phyloP scores from a whole-genome alignment of 2,888 invertebrate species.

The Cerastis rubricosa region DNA sequence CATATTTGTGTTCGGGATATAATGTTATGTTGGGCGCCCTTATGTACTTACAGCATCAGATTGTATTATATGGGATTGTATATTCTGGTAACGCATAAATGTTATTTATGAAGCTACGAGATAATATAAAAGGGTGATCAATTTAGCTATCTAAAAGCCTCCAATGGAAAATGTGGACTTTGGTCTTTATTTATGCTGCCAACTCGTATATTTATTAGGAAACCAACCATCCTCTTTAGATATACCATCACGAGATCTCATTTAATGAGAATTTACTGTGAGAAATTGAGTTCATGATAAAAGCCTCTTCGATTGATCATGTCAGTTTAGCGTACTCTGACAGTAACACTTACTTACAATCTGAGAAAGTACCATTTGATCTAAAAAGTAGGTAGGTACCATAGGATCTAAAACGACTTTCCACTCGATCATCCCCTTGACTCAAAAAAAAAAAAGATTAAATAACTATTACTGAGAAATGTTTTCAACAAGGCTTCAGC shows the following conservation, averaged over 20 bases:
- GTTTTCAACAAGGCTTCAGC: background rate
- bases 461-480: background rate
- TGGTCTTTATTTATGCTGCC: slow-evolving; percentile 9
- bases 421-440: background rate
- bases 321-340: background rate
- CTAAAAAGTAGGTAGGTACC: background rate
- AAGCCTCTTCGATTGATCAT: background rate
- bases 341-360: background rate
- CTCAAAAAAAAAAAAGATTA: background rate
- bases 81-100: slow-evolving; percentile 16
- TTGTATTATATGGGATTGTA: too few species aligned
- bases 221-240: slow-evolving; percentile 9
- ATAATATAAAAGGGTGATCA: slow-evolving; percentile 39
- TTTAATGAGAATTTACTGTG: slow-evolving; percentile 2
- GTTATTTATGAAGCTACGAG: slow-evolving; percentile 41
- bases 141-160: slow-evolving; percentile 44
- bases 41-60: slow-evolving; percentile 17
- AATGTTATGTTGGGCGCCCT: slow-evolving; percentile 44
- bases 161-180: slow-evolving; percentile 32
- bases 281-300: background rate
- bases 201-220: slow-evolving; percentile 34
- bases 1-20: slow-evolving; percentile 56
- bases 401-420: background rate
- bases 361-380: background rate
- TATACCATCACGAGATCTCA: slow-evolving; percentile 3